Conservation (phyloP, 1,140 invertebrate species). For the Arctopsyche grandis region DNA sequence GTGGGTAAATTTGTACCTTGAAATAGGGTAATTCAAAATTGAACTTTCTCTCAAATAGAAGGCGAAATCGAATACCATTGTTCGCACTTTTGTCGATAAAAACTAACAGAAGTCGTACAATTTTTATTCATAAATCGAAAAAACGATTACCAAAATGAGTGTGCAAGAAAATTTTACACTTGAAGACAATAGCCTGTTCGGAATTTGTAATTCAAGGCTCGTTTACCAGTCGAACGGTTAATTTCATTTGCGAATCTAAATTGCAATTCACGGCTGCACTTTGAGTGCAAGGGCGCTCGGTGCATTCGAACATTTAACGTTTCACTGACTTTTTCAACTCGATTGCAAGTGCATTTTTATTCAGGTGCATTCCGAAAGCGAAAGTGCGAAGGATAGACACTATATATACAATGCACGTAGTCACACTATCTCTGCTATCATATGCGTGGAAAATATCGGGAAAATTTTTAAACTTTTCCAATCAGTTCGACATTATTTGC, state of each 20-base stretch:
- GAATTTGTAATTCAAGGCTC: no score
- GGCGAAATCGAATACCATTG: not conserved
- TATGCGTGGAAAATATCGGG: no score
- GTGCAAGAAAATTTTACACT: no score
- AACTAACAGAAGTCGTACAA: no score
- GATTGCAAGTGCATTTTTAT: not conserved
- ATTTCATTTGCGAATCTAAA: not conserved
- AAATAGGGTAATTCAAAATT: not conserved
- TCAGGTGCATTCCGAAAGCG: conserved; percentile 6
- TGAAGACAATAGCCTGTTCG: no score
- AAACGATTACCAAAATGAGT: no score
- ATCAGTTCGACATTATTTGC: no score
- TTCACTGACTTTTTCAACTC: not conserved
- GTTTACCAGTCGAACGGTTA: no score
- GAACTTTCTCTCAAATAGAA: not conserved
- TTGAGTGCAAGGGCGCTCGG: not conserved
- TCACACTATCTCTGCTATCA: no score
- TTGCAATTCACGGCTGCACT: not conserved
- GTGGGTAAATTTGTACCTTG: not conserved
- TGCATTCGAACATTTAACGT: not conserved
- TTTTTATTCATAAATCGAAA: no score
- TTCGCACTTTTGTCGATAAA: not conserved
- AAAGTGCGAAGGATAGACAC: not conserved
- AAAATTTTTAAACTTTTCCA: no score
- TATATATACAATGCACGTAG: not conserved